Percentiles rank a stretch among this genome's conserved stretches.
These are phyloP conservation scores for Polypterus bichir DNA, from an alignment of 2,113 vertebrate species.

Conservation along the genomic window DNA sequence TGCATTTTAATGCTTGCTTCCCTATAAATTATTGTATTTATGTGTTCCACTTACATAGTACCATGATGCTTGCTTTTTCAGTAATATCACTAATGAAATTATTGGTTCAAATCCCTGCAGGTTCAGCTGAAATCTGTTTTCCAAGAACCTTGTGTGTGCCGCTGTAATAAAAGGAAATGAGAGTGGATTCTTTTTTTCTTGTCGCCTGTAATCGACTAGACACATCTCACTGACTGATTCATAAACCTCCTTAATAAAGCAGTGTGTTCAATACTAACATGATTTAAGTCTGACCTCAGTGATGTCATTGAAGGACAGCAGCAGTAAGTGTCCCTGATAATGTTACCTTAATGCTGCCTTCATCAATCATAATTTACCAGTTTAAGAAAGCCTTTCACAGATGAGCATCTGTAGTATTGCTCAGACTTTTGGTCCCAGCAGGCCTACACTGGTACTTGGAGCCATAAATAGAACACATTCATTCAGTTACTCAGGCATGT, in stretches of 20 bases:
- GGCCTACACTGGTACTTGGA: slow-evolving; percentile 26
- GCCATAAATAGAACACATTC: slow-evolving; percentile 46
- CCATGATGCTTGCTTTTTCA: too few relatives aligned
- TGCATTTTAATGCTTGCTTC: too few relatives aligned
- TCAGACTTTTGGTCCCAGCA: slow-evolving; percentile 35
- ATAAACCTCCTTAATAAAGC: slow-evolving; percentile 70
- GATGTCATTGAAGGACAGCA: slow-evolving; percentile 59
- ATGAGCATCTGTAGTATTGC: slow-evolving; percentile 45
- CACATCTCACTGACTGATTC: slow-evolving; percentile 52
- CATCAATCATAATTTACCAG: slow-evolving; percentile 75
- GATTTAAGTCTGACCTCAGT: slow-evolving; percentile 63
- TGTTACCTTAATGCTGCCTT: slow-evolving; percentile 68
- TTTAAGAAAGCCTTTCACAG: slow-evolving; percentile 42
- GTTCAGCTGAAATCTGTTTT: too few relatives aligned
- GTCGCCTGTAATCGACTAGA: slow-evolving; percentile 33
- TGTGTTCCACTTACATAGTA: too few relatives aligned
- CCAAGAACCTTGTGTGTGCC: slow-evolving; percentile 5
- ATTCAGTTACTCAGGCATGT: slow-evolving; percentile 37
- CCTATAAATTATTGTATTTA: too few relatives aligned
- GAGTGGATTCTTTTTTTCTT: neutral
- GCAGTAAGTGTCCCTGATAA: slow-evolving; percentile 61
- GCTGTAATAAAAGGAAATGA: neutral
- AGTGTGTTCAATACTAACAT: slow-evolving; percentile 63
- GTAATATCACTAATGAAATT: too few relatives aligned
- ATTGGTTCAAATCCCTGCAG: too few relatives aligned